Evolutionary conservation across 1,140 invertebrate genomes (phyloP), one percentile per base, ranked within the genome.

Genomic region (Cherax quadricarinatus): DNA sequence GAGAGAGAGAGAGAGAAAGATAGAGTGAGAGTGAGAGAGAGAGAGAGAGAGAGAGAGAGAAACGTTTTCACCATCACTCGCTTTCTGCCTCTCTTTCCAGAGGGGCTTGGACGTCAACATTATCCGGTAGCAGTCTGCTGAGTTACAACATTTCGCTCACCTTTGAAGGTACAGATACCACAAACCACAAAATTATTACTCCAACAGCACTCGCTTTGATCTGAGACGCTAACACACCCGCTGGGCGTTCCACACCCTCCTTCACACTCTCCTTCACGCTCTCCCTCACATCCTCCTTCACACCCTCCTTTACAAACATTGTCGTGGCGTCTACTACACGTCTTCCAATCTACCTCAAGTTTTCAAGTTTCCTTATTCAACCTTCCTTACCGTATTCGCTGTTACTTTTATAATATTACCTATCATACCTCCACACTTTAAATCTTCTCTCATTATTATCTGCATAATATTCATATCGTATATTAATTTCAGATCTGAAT

Each of bases 11-110:
- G 41, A 48, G 80, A 82, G 24, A 51, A 21, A 82, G 49, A 51
- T 5, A 82, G 80, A 82, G 49, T 6, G 73, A 75, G 73, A 75
- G 73, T 6, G 73, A 75, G 73, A 75, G 21, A 75, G 73, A 75
- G 73, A 75, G 73, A 82, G 30, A 57, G 53, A 57, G 53, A 57
- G 53, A 57, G 53, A 57, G 53, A 57, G 53, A 57, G 73, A 75
- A 21, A 41, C 2, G 30, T 2, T 41, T 41, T 41, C 14, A 70
- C 30, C 30, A 41, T 41, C 30, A 41, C 30, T 41, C 30, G 30
- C n/a, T 70, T 70, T 70, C 66, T 70, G 14, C 1, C n/a, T n/a
- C 66, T n/a, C 66, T 70, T n/a, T 70, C 66, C 66, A 18, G 14
- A 18, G 14, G 14, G 14, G 14, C 66, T 70, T 41, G 30, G 30